Percentiles rank a stretch among this genome's conserved stretches.
Evolutionary conservation across 2,888 invertebrate species (phyloP).

Genomic region (Dichetophora obliterata): DNA sequence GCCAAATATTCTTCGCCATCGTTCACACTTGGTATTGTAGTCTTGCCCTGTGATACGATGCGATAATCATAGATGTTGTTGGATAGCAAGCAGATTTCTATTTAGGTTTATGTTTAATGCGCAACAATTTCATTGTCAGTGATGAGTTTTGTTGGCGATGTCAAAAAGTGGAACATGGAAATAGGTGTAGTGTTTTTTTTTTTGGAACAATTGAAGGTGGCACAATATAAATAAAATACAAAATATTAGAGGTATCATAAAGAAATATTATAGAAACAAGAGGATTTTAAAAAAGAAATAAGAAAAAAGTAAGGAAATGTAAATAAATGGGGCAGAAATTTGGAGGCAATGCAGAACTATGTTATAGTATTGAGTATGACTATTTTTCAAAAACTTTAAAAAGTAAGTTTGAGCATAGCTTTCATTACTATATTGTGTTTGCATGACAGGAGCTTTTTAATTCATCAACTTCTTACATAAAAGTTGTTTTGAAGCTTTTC

Average conservation of each 20-base stretch:
- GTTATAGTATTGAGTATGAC: not conserved
- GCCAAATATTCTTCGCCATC: conserved; percentile 88
- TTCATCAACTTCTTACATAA: too few relatives aligned
- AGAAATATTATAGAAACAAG: not conserved
- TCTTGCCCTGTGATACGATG: conserved; percentile 94
- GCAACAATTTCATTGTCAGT: not conserved
- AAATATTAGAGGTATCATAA: not conserved
- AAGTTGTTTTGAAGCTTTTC: too few relatives aligned
- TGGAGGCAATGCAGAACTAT: not conserved
- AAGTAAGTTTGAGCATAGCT: too few relatives aligned
- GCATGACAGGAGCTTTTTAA: too few relatives aligned
- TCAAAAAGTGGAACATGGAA: not conserved
- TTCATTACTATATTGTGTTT: too few relatives aligned
- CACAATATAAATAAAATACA: not conserved
- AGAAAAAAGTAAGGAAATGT: not conserved
- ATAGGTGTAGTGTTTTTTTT: not conserved
- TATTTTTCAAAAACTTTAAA: not conserved
- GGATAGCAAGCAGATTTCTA: conserved; percentile 82
- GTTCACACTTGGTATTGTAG: conserved; percentile 90
- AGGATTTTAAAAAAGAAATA: not conserved
- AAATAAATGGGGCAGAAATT: not conserved
- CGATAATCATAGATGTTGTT: conserved; percentile 86
- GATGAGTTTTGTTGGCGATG: conserved; percentile 5
- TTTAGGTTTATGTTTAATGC: conserved; percentile 13
- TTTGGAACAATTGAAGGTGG: not conserved